Percentiles rank a stretch among this genome's conserved stretches.
Evolutionary conservation across 2,113 vertebrate species (phyloP).

Genomic region (Datnioides undecimradiatus): DNA sequence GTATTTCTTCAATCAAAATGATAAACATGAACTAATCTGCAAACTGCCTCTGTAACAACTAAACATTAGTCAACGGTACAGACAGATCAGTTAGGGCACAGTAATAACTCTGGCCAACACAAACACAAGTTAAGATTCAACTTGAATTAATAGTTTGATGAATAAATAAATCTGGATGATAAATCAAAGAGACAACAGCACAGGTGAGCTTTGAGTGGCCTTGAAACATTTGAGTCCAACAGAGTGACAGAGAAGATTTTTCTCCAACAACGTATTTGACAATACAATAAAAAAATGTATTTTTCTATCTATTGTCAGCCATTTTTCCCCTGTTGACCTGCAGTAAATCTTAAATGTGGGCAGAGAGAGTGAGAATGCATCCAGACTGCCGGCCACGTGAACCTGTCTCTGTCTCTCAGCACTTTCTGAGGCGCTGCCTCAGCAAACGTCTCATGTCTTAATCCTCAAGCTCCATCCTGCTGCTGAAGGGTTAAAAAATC

Average conservation of each 20-base stretch:
- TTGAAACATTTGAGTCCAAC: neutral
- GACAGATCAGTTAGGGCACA: no score
- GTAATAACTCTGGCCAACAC: no score
- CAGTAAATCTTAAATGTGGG: conserved; percentile 11
- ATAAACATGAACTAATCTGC: no score
- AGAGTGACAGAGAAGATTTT: neutral
- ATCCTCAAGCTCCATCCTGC: conserved; percentile 14
- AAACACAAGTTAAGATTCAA: no score
- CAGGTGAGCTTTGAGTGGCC: neutral
- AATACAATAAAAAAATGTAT: no score
- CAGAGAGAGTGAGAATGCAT: neutral
- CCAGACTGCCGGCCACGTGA: conserved; percentile 10
- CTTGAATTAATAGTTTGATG: no score
- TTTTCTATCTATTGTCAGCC: neutral
- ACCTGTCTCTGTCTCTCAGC: conserved; percentile 20
- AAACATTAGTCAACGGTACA: no score
- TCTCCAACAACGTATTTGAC: neutral
- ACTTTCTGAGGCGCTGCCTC: conserved; percentile 28
- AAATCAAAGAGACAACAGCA: neutral
- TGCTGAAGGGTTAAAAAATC: neutral
- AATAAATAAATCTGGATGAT: neutral
- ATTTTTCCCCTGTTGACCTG: neutral
- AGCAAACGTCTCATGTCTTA: conserved; percentile 29
- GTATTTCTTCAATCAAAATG: no score
- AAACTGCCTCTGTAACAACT: no score